Conservation (phyloP, 2,797 vertebrate genomes). For the Tenualosa ilisha region DNA sequence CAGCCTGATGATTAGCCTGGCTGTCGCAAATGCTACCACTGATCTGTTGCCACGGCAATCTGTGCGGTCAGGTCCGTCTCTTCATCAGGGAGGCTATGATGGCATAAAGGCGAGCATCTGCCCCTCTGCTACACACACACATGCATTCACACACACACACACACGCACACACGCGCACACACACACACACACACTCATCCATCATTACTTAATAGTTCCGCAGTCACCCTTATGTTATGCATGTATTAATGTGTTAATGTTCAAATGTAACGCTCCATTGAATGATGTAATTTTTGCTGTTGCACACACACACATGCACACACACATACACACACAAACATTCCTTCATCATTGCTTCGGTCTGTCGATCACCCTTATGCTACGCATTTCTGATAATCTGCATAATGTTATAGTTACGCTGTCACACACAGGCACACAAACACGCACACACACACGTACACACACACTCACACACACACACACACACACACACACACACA, state of each 20-base stretch:
- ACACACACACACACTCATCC: slow-evolving; percentile 17
- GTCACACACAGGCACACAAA: background rate
- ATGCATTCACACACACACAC: slow-evolving; percentile 11
- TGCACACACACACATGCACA: background rate
- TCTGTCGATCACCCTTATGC: no score
- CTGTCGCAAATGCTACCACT: background rate
- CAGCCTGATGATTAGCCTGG: background rate
- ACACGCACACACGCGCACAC: slow-evolving; percentile 22
- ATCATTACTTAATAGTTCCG: background rate
- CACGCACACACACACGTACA: background rate
- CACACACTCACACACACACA: background rate
- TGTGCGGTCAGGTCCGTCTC: background rate
- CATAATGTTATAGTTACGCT: background rate
- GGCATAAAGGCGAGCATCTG: background rate
- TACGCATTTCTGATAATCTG: no score
- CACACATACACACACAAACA: background rate
- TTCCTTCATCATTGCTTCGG: no score
- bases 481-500: background rate
- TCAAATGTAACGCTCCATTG: background rate
- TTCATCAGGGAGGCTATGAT: background rate
- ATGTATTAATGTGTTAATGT: background rate
- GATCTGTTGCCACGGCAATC: background rate
- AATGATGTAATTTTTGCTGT: background rate
- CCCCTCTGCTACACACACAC: background rate
- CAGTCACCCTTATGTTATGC: background rate